Evolutionary conservation across 2,797 vertebrate genomes (phyloP), one percentile per base, ranked within the genome.

Genomic region (Tympanoctomys barrerae): DNA sequence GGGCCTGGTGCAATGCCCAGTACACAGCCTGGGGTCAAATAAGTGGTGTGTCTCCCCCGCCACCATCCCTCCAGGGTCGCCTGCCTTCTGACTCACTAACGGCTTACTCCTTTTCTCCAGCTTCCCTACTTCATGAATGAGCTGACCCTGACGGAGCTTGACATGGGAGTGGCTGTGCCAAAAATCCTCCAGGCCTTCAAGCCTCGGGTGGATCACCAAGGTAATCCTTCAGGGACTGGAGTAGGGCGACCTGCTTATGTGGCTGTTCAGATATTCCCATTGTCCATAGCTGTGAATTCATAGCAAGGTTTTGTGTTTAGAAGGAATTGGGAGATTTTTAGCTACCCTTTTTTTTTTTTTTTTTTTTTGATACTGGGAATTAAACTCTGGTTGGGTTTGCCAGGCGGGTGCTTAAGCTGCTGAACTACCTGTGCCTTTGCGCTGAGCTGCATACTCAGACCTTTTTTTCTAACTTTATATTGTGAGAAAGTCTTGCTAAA

Each of bases 111-210:
- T 97, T 93, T 82, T 87, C 64, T 94, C 86, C 96, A 99, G 99
- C 98, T 99, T 97, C 99, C 99, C 8, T 99, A 99, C 98, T 99
- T 99, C 98, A 99, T 99, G 99, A 99, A 99, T 94, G 99, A 99
- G 97, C 98, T 99, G 82, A 99, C 99, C 5, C 98, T 99, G 96
- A 99, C 99, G 11, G 99, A 99, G 97, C 99, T 99, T 91, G 99
- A 99, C 98, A 99, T 99, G 99, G 99, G 99, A 81, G 98, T 99
- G 84, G 98, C 99, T 96, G 99, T 99, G 98, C 99, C 99, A 97
- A 99, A 99, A 98, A 99, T 99, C 97, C 99, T 99, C 39, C 97
- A 99, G 94, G 99, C 99, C 96, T 99, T 99, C 97, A 99, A 99
- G 97, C 99, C 99, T 71, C 99, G 98, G 31, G 89, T 99, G 91